Evolutionary conservation across 2,113 vertebrate genomes (phyloP).

Genomic region (Tichodroma muraria): DNA sequence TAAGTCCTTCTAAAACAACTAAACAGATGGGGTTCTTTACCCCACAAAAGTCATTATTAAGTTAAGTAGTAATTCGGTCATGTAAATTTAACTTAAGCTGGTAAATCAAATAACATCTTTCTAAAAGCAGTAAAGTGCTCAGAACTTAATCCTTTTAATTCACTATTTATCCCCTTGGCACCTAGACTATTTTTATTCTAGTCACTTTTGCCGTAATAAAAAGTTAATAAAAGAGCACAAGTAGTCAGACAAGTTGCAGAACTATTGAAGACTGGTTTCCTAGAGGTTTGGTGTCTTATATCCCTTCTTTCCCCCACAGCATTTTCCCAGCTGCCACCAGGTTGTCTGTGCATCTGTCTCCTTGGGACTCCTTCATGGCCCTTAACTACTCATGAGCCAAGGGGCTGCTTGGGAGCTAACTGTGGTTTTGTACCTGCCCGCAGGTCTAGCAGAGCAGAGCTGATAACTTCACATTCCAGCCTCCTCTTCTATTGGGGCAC

Average conservation of each 20-base stretch:
- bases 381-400: background rate
- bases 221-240: background rate
- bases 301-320: background rate
- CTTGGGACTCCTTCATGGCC: background rate
- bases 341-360: background rate
- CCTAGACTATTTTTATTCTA: constrained; percentile 31
- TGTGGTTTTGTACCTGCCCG: background rate
- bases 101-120: constrained; percentile 53
- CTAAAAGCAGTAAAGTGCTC: constrained; percentile 38
- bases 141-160: constrained; percentile 53
- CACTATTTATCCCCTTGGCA: constrained; percentile 54
- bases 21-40: background rate
- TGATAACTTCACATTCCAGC: background rate
- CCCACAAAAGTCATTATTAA: constrained; percentile 6
- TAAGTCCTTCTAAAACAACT: constrained; percentile 11
- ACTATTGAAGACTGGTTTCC: background rate
- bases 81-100: constrained; percentile 39
- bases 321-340: background rate
- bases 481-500: background rate
- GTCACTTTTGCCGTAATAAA: background rate
- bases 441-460: background rate
- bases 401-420: background rate
- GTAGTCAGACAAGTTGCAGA: background rate
- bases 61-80: constrained; percentile 28
- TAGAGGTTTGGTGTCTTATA: background rate